Evolutionary conservation across 2,797 vertebrate genomes (phyloP), one percentile per base, ranked within the genome.

Genomic region (Intellagama lesueurii): DNA sequence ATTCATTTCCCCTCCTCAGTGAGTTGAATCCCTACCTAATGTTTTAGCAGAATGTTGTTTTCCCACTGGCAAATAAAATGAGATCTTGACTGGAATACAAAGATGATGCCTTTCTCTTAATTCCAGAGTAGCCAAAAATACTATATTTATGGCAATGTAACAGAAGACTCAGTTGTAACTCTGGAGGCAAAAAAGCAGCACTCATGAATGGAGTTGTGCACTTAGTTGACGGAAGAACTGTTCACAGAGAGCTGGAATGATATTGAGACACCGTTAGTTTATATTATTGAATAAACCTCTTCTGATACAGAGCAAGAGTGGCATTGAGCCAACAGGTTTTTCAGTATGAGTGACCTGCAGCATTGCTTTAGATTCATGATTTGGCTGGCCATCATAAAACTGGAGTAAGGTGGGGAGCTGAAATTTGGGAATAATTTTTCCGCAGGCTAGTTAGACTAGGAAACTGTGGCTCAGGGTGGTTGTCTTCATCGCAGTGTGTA

Each of bases 41-140:
- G 73, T 85, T 35, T 83, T 70, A 83, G 49, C 68, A 49, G 44
- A 60, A 40, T 56, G 22, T 73, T 85, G 72, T 76, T 76, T 85
- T 76, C 76, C 56, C 66, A 35, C 30, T 87, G 44, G 19, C 7
- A 70, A 70, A 69, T 32, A n/a, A 87, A 87, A 70, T 24, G 28
- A 52, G 44, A 32, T 11, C 44, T 70, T 56, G 26, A 81, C 47
- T 11, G 40, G 40, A 81, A 81, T 22, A 47, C 28, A 81, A 77
- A 60, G 68, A 52, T 24, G 16, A 70, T 49, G 49, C 68, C 64
- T 64, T 64, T 70, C 40, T 70, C 76, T 69, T 52, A 35, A 80
- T 80, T 80, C 47, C 47, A 70, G 68, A 87, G 44, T 80, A 44
- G 77, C 35, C 19, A 26, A 12, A 66, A 19, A 66, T 11, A 28